These are phyloP conservation scores for Microchirus variegatus DNA, from an alignment of 2,797 vertebrate species.

Conservation along the genomic window DNA sequence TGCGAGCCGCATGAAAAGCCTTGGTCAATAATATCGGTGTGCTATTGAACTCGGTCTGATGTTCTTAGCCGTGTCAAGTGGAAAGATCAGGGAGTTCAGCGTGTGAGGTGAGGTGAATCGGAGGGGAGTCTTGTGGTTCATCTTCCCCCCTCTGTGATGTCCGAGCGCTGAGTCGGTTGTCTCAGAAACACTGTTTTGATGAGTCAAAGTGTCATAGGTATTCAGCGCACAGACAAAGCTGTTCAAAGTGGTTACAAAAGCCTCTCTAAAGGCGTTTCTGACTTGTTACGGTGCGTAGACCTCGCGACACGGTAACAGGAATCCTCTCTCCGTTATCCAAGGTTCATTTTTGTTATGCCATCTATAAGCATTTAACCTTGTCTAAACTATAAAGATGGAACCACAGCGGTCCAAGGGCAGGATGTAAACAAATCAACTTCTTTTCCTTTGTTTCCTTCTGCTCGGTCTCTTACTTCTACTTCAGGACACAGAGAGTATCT, in stretches of 20 bases:
- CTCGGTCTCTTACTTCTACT: background rate
- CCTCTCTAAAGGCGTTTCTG: background rate
- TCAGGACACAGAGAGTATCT: too few species aligned
- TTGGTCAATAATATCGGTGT: slow-evolving; percentile 68
- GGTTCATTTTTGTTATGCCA: too few species aligned
- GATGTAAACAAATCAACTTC: background rate
- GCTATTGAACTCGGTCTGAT: slow-evolving; percentile 61
- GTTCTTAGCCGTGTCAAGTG: slow-evolving; percentile 65
- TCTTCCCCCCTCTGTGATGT: slow-evolving; percentile 37
- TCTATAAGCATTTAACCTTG: background rate
- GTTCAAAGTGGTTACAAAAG: slow-evolving; percentile 6
- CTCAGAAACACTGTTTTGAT: slow-evolving; percentile 34
- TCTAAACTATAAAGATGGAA: background rate
- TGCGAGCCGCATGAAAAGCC: slow-evolving; percentile 66
- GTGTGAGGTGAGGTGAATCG: slow-evolving; percentile 77
- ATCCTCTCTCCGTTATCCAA: background rate
- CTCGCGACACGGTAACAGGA: too few species aligned
- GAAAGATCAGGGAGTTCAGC: slow-evolving; percentile 57
- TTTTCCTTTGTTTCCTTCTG: background rate
- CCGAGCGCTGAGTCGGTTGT: slow-evolving; percentile 28
- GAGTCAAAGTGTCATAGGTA: slow-evolving; percentile 18
- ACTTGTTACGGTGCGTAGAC: too few species aligned
- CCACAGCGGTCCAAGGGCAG: background rate
- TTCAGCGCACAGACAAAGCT: slow-evolving; percentile 12
- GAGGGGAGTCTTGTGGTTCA: slow-evolving; percentile 24